Percentiles rank a stretch among this genome's conserved stretches.
phyloP scores from a whole-genome alignment of 2,888 invertebrate genomes.

The Caenorhabditis becei region DNA sequence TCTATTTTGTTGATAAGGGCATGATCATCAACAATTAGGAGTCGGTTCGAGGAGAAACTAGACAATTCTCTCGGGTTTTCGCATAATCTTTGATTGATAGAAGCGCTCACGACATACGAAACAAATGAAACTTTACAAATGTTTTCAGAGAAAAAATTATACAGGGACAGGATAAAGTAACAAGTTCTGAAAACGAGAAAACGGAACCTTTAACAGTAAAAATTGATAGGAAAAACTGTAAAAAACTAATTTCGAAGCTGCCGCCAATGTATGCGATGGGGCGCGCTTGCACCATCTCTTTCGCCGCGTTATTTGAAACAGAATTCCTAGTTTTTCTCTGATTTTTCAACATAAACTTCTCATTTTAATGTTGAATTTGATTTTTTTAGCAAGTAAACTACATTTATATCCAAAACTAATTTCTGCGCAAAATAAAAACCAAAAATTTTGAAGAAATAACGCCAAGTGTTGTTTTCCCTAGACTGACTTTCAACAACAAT shows the following conservation, averaged over 20 bases:
- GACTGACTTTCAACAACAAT: too few species aligned
- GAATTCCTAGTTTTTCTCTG: not conserved
- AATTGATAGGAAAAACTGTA: not conserved
- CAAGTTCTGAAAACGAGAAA: too few species aligned
- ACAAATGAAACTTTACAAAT: too few species aligned
- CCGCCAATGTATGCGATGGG: constrained; percentile 7
- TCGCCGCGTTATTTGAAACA: constrained; percentile 14
- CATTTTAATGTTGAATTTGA: not conserved
- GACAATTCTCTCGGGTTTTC: not conserved
- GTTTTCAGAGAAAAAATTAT: too few species aligned
- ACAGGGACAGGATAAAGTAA: too few species aligned
- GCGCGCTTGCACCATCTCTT: constrained; percentile 12
- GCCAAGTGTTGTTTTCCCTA: not conserved
- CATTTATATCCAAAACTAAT: too few species aligned
- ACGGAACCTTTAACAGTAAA: too few species aligned
- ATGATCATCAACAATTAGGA: not conserved
- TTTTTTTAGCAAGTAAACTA: not conserved
- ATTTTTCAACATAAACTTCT: too few species aligned
- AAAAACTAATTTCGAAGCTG: constrained; percentile 19
- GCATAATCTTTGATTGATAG: not conserved
- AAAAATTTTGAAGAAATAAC: too few species aligned
- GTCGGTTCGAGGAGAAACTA: not conserved
- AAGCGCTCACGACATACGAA: too few species aligned
- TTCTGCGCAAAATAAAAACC: too few species aligned
- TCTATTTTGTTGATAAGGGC: not conserved